Evolutionary conservation across 2,113 vertebrate genomes (phyloP), one percentile per base, ranked within the genome.

Genomic region (Lophius piscatorius): DNA sequence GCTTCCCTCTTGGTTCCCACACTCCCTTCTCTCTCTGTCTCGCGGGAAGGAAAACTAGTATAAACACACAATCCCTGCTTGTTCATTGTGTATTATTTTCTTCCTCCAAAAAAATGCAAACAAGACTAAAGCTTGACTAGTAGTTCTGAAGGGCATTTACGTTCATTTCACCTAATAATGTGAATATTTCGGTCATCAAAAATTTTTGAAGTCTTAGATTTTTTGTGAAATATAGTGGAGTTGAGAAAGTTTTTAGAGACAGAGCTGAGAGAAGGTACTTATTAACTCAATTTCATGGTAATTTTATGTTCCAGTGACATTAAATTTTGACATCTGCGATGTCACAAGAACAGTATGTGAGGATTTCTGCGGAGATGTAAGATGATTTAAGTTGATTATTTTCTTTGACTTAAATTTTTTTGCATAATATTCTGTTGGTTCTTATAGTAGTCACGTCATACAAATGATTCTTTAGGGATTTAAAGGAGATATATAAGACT

Each of bases 1-100:
- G 63, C 70, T 46, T 31, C 57, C 4, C 11, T 23, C 52, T 54
- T 9, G 3, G 69, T 87, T 87, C 82, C 75, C 85, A 85, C 80
- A 78, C 57, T 70, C 67, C 34, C 8, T 18, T 55, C 44, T 0
- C 23, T 51, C 77, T 64, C 69, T 59, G 70, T 44, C 66, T 42
- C n/a, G n/a, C n/a, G 73, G 76, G 78, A 74, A 70, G 82, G 66
- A 81, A 85, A 81, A 48, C 67, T 11, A 52, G 49, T 68, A 46
- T 61, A 78, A 71, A 82, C 74, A 75, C 33, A 48, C 55, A 31
- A 45, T 17, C 11, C 16, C 4, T 17, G 38, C 9, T 9, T 40
- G 38, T 40, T 18, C 18, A 40, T 17, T 18, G 38, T 20, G 18
- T 4, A 4, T 9, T 20, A 0, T 26, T 20, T 34, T 46, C 2